Evolutionary conservation across 2,113 vertebrate species (phyloP).

Genomic region (Lethenteron camtschaticum): DNA sequence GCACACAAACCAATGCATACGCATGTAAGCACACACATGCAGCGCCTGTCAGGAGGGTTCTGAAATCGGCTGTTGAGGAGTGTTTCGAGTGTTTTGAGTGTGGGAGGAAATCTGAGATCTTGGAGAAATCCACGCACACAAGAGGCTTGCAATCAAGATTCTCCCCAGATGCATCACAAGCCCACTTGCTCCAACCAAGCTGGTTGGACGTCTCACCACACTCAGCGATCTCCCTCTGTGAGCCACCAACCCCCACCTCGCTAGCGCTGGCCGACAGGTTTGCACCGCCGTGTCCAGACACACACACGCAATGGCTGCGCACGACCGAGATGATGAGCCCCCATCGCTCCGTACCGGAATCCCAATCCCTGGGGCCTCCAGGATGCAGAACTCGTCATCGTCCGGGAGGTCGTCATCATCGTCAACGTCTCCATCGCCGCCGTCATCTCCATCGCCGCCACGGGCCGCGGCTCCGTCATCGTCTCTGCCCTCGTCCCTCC

Average conservation of each 20-base stretch:
- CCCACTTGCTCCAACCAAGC: background rate
- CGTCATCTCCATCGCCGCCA: slow-evolving; percentile 11
- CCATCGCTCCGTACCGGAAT: slow-evolving; percentile 32
- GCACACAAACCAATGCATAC: too few species aligned
- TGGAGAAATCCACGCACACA: too few species aligned
- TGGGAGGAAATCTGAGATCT: too few species aligned
- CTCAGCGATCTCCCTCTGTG: too few species aligned
- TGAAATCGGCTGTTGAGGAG: too few species aligned
- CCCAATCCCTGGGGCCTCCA: slow-evolving; percentile 64
- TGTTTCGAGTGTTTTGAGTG: too few species aligned
- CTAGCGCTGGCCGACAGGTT: background rate
- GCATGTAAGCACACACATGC: too few species aligned
- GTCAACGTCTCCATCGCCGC: slow-evolving; percentile 19
- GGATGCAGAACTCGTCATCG: slow-evolving; percentile 65
- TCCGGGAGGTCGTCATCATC: slow-evolving; percentile 32
- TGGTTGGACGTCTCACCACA: background rate
- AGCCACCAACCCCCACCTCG: background rate
- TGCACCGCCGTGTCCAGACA: background rate
- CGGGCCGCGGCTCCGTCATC: too few species aligned
- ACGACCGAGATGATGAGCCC: background rate
- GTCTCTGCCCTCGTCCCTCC: too few species aligned
- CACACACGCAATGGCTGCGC: background rate
- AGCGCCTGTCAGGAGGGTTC: too few species aligned
- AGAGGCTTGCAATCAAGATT: too few species aligned
- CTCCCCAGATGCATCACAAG: too few species aligned